phyloP scores from a whole-genome alignment of 2,797 vertebrate genomes.

The Lates japonicus region DNA sequence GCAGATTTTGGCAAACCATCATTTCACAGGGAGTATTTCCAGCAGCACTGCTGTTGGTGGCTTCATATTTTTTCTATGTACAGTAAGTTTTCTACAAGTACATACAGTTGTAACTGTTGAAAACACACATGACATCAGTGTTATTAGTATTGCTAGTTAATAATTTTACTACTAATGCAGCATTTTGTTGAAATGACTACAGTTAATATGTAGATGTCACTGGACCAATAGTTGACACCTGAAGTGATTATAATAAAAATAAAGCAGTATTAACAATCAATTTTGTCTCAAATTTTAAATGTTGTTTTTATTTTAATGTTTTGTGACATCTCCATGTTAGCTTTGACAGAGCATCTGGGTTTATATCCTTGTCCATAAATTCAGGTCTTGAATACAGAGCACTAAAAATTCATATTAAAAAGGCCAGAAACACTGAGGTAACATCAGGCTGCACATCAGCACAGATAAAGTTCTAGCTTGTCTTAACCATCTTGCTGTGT shows the following conservation, averaged over 20 bases:
- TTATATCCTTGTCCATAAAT: background rate
- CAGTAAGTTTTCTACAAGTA: background rate
- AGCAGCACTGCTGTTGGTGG: background rate
- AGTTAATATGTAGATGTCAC: no score
- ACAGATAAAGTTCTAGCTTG: background rate
- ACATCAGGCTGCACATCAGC: background rate
- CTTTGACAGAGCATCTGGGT: background rate
- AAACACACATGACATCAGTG: background rate
- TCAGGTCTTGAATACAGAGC: background rate
- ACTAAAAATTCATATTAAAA: background rate
- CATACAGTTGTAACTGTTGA: background rate
- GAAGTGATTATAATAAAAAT: conserved; percentile 7
- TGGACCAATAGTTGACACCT: no score
- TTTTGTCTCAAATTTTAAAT: background rate
- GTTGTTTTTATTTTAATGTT: background rate
- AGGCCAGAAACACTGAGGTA: background rate
- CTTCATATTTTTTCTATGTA: background rate
- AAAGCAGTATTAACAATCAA: background rate
- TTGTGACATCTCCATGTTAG: background rate
- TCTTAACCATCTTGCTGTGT: background rate
- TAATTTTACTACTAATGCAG: no score
- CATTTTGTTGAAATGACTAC: background rate
- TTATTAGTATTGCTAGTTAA: background rate
- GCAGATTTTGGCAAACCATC: background rate
- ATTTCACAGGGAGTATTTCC: background rate